Base-by-base conservation (phyloP, 2,113 vertebrate genomes). In the Sinocyclocheilus grahami region DNA sequence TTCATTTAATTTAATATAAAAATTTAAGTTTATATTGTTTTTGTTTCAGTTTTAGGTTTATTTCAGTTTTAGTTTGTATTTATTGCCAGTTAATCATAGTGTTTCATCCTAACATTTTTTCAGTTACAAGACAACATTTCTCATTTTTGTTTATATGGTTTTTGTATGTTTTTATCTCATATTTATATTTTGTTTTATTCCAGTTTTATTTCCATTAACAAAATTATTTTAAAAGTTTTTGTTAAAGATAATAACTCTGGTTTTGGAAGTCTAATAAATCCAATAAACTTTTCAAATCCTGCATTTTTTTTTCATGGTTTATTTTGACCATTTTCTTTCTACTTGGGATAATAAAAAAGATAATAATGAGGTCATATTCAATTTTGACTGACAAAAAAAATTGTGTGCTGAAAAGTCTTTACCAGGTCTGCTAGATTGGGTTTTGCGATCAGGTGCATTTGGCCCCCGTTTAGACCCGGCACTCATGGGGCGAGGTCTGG, bases 401-500 rank as follows among this genome's bases (percentile, higher is more conserved):
- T 14, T n/a, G 1, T 22, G 6, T 39, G 13, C 13, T 53, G n/a
- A 84, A 84, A 37, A 75, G 53, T 55, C 53, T 55, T 55, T 55
- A 51, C 85, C 83, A 18, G 81, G 55, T 75, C 78, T 89, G 33
- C 55, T 55, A 42, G 82, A 86, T 13, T 65, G 24, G 5, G 39
- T n/a, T 78, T 63, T 76, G 67, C 27, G 63, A 13, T 88, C 89
- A 0, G 20, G 18, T 0, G 85, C 7, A 67, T 78, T 80, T 27
- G 16, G 0, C 1, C 76, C 0, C 0, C 77, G 87, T 80, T 88
- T 85, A 1, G 72, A 84, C 81, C 88, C 39, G 10, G 89, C 90
- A 0, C 91, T 94, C 0, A 39, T 9, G 0, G 94, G 91, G 0
- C 62, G 85, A 11, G 89, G 81, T 0, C 7, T 85, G n/a, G n/a